phyloP scores from a whole-genome alignment of 2,797 vertebrate species.

The Karalla daura region DNA sequence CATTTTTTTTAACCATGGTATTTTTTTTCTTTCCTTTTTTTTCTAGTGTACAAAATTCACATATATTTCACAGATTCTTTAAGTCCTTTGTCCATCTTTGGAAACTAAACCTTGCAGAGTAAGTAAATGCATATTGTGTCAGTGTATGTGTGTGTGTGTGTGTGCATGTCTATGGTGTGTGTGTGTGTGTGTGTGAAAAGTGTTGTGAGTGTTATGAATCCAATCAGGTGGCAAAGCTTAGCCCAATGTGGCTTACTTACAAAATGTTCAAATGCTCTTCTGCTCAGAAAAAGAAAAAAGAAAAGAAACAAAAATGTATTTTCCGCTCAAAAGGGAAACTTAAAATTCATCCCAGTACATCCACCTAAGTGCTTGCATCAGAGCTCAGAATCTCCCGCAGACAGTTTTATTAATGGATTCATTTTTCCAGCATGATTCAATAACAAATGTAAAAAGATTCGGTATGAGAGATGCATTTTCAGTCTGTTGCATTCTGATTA shows the following conservation, averaged over 20 bases:
- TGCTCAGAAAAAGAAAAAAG: conserved; percentile 59
- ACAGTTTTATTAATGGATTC: not conserved
- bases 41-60: conserved; percentile 86
- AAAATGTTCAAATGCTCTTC: conserved; percentile 70
- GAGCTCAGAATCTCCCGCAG: not conserved
- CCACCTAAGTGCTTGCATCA: not conserved
- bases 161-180: not conserved
- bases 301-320: not conserved
- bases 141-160: conserved; percentile 27
- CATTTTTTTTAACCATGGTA: conserved; percentile 60
- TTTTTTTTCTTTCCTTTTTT: conserved; percentile 60
- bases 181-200: conserved; percentile 13
- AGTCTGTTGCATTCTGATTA: conserved; percentile 3
- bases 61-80: conserved; percentile 82
- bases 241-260: conserved; percentile 29
- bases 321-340: not conserved
- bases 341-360: not conserved
- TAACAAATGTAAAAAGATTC: conserved; percentile 2
- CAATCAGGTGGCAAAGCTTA: conserved; percentile 41
- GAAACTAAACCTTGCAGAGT: conserved; percentile 67
- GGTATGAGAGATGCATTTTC: not conserved
- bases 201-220: conserved; percentile 28
- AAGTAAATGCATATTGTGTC: conserved; percentile 42
- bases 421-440: not conserved
- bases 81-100: conserved; percentile 74